Evolutionary conservation across 2,797 vertebrate genomes (phyloP).

Genomic region (Chaetodon trifasciatus): DNA sequence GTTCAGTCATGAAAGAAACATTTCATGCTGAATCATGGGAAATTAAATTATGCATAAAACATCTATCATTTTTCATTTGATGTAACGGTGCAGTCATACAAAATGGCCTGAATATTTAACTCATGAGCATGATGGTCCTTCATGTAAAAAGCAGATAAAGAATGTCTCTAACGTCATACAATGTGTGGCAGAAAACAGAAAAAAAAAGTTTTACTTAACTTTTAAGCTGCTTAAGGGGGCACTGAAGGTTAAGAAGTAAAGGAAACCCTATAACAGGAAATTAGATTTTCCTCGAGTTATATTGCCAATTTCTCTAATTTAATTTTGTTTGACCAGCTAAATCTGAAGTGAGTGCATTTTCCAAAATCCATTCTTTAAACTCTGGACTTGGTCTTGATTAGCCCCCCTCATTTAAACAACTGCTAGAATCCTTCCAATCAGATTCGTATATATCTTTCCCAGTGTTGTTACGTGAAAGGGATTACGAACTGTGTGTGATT

Average conservation of each 20-base stretch:
- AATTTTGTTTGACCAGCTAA: conserved; percentile 29
- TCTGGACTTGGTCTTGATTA: conserved; percentile 24
- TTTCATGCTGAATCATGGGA: conserved; percentile 14
- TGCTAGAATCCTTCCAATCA: conserved; percentile 26
- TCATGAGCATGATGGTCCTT: not conserved
- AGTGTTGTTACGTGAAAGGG: conserved; percentile 39
- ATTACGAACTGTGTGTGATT: conserved; percentile 58
- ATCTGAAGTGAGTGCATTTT: conserved; percentile 23
- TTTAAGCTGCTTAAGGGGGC: not conserved
- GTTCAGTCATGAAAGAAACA: conserved; percentile 28
- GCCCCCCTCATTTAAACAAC: conserved; percentile 1
- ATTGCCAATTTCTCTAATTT: conserved; percentile 17
- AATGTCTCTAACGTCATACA: not conserved
- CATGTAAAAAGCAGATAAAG: conserved; percentile 5
- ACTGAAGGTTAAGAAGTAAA: conserved; percentile 14
- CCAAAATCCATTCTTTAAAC: conserved; percentile 32
- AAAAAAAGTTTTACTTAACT: conserved; percentile 1
- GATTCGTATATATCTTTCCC: conserved; percentile 22
- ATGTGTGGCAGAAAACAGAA: not conserved
- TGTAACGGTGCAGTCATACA: conserved; percentile 18
- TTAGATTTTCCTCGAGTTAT: not conserved
- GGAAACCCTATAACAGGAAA: not conserved
- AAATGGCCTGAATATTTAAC: conserved; percentile 13
- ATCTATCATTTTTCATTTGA: conserved; percentile 37
- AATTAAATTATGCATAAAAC: conserved; percentile 38